These are phyloP conservation scores for Cyphomyrmex costatus DNA, from an alignment of 1,140 invertebrate species.

Conservation along the genomic window DNA sequence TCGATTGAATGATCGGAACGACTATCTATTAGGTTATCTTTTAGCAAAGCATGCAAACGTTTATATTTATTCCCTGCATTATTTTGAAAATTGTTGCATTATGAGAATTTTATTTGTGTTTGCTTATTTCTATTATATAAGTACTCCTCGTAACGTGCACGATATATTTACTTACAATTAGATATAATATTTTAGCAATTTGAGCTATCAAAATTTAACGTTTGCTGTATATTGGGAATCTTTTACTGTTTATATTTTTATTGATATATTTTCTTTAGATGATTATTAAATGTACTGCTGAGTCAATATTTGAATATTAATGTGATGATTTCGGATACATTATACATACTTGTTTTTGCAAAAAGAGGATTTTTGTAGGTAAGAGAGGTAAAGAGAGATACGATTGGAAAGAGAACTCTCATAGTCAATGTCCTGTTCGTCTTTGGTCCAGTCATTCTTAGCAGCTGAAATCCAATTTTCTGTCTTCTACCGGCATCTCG, in stretches of 20 bases:
- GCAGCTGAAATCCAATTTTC: slow-evolving; percentile 77
- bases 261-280: neutral
- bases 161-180: neutral
- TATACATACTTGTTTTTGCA: neutral
- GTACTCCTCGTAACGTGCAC: neutral
- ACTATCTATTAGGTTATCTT: neutral
- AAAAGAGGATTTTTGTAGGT: neutral
- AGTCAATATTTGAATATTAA: slow-evolving; percentile 9
- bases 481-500: slow-evolving; percentile 46
- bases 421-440: slow-evolving; percentile 42
- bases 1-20: slow-evolving; percentile 2
- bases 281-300: neutral
- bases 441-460: slow-evolving; percentile 62
- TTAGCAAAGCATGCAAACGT: slow-evolving; percentile 37
- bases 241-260: neutral
- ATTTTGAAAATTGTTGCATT: slow-evolving; percentile 9
- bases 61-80: slow-evolving; percentile 20
- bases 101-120: neutral
- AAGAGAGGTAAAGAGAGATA: neutral
- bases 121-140: neutral
- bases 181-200: slow-evolving; percentile 8
- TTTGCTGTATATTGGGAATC: neutral
- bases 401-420: slow-evolving; percentile 31
- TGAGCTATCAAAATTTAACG: neutral
- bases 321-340: neutral